Conservation (phyloP, 2,888 invertebrate genomes). For the Hofmannophila pseudospretella region DNA sequence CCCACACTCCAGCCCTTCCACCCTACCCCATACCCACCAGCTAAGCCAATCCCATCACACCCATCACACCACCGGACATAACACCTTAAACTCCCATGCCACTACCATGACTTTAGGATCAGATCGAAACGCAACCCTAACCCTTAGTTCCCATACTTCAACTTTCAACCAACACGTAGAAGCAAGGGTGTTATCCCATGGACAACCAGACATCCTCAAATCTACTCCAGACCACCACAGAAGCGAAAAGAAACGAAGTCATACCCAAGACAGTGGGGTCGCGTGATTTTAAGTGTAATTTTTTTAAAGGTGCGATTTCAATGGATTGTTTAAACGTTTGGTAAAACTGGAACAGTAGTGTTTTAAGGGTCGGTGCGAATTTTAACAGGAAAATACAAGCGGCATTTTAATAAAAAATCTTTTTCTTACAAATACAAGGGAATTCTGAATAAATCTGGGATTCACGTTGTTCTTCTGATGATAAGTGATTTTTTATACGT, state of each 20-base stretch:
- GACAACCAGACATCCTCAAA: slow-evolving; percentile 90
- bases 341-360: no score
- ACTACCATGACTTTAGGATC: slow-evolving; percentile 64
- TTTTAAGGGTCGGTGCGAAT: no score
- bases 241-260: slow-evolving; percentile 58
- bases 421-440: no score
- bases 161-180: slow-evolving; percentile 48
- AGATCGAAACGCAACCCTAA: slow-evolving; percentile 49
- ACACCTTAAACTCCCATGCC: slow-evolving; percentile 79
- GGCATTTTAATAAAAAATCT: no score
- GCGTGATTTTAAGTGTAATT: slow-evolving; percentile 49
- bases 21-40: slow-evolving; percentile 49
- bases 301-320: slow-evolving; percentile 1
- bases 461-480: no score
- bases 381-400: no score
- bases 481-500: no score
- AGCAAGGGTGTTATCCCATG: slow-evolving; percentile 57
- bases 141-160: slow-evolving; percentile 59
- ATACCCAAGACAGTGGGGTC: slow-evolving; percentile 58
- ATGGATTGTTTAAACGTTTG: slow-evolving; percentile 1
- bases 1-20: slow-evolving; percentile 69
- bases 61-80: slow-evolving; percentile 68
- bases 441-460: no score
- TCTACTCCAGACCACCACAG: slow-evolving; percentile 90
- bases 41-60: slow-evolving; percentile 40